A percentile compares a stretch with the other conserved stretches of the same genome.
Conservation (phyloP, 2,797 vertebrate genomes). For the Platalea minor region DNA sequence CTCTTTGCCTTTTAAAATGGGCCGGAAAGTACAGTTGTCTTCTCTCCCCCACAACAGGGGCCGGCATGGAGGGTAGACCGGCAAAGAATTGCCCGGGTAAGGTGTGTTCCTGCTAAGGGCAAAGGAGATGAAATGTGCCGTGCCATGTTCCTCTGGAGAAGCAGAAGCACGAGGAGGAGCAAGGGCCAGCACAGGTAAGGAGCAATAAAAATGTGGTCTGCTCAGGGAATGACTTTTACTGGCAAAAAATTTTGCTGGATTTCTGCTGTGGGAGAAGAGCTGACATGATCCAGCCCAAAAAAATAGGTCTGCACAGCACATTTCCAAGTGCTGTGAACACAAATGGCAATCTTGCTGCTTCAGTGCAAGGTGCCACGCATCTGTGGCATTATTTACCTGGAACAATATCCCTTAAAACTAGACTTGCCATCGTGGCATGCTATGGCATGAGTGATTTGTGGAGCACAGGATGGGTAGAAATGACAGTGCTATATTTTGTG, state of each 20-base stretch:
- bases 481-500: not conserved
- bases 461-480: not conserved
- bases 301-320: not conserved
- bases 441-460: not conserved
- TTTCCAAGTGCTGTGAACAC: not conserved
- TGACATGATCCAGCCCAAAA: not conserved
- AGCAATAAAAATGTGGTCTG: not conserved
- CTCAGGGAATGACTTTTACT: not conserved
- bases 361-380: rapidly evolving
- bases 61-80: rapidly evolving
- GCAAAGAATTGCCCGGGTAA: not conserved
- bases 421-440: too few species aligned
- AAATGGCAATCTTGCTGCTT: not conserved
- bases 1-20: not conserved
- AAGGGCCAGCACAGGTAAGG: not conserved
- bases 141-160: not conserved
- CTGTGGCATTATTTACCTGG: not conserved
- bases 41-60: too few species aligned
- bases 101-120: not conserved
- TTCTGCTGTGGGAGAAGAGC: not conserved
- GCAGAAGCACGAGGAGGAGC: not conserved
- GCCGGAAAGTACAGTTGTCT: not conserved
- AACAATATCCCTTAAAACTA: not conserved
- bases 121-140: too few species aligned
- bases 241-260: not conserved